These are phyloP conservation scores for Triplophysa dalaica DNA, from an alignment of 2,113 vertebrate species.

Conservation along the genomic window DNA sequence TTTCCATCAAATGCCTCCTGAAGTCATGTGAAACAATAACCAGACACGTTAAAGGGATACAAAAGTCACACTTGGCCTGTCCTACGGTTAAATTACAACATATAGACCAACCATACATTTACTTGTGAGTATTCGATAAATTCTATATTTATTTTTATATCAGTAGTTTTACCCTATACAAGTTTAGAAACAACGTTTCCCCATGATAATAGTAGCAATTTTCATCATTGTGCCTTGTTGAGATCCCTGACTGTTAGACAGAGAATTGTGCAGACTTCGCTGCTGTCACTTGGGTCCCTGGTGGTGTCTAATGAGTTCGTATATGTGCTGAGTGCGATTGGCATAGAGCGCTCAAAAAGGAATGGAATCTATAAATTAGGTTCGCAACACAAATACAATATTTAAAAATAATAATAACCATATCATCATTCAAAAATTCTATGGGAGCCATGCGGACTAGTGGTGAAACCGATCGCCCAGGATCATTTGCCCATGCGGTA, in stretches of 20 bases:
- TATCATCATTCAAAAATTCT: background rate
- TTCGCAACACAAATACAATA: background rate
- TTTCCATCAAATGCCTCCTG: conserved; percentile 16
- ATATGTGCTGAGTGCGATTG: conserved; percentile 11
- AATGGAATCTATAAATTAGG: background rate
- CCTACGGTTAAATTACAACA: background rate
- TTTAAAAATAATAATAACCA: conserved; percentile 1
- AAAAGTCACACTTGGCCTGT: background rate
- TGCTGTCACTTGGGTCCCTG: conserved; percentile 39
- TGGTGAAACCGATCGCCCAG: conserved; percentile 50
- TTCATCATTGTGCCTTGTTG: conserved; percentile 10
- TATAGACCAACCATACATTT: background rate
- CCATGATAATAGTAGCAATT: conserved; percentile 28
- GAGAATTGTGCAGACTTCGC: conserved; percentile 34
- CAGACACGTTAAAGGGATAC: background rate
- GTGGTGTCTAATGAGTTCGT: conserved; percentile 47
- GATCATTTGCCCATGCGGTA: conserved; percentile 46
- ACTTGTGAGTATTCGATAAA: background rate
- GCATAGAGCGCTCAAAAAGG: conserved; percentile 1
- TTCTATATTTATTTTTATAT: background rate
- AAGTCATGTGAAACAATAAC: conserved; percentile 35
- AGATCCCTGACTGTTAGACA: conserved; percentile 40
- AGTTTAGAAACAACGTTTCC: background rate
- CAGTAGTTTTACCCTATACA: background rate
- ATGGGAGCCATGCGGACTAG: conserved; percentile 20